Conservation (phyloP, 2,113 vertebrate genomes). For the Panthera leo region DNA sequence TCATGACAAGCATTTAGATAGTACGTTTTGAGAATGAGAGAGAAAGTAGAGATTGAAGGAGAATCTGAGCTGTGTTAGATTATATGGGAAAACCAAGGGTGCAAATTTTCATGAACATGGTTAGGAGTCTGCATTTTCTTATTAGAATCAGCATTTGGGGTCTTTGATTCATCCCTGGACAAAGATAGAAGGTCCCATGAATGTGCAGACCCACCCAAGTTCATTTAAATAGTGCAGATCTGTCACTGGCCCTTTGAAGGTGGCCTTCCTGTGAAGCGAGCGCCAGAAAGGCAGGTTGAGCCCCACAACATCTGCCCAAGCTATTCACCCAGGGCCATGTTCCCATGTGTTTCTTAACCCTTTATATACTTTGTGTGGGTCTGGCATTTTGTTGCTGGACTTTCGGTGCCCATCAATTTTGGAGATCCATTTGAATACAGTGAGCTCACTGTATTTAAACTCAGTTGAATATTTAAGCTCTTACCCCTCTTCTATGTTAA, state of each 20-base stretch:
- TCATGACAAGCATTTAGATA: neutral
- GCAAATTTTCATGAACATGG: neutral
- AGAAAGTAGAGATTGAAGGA: neutral
- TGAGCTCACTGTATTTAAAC: neutral
- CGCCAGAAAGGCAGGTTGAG: neutral
- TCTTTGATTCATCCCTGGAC: neutral
- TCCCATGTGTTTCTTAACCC: neutral
- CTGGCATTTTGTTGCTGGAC: neutral
- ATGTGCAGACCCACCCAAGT: neutral
- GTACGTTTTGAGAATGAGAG: neutral
- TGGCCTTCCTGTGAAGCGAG: neutral
- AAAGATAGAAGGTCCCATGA: neutral
- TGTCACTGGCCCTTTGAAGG: neutral
- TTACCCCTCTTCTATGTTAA: neutral
- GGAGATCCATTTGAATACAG: neutral
- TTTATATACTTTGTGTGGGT: neutral
- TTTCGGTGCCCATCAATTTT: neutral
- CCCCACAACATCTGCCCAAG: no score
- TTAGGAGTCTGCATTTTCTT: neutral
- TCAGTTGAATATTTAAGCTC: neutral
- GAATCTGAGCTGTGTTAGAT: neutral
- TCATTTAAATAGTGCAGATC: neutral
- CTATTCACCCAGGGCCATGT: neutral
- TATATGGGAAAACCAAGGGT: neutral
- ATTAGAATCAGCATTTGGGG: neutral